A percentile compares a stretch with the other conserved stretches of the same genome.
Conservation (phyloP, 2,888 invertebrate species). For the Limnephilus auricula region DNA sequence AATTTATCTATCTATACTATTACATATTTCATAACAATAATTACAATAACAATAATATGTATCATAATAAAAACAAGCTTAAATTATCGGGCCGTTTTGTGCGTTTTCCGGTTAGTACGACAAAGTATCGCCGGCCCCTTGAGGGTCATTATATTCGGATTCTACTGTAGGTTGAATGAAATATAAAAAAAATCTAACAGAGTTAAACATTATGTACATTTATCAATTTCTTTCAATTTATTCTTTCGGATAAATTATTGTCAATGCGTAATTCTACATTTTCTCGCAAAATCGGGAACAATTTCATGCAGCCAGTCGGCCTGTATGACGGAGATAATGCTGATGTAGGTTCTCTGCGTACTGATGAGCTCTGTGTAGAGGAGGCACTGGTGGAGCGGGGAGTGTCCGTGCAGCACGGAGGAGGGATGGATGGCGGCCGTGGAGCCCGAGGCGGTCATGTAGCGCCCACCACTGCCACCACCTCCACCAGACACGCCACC, state of each 20-base stretch:
- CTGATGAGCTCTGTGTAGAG: constrained; percentile 92
- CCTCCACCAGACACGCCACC: constrained; percentile 82
- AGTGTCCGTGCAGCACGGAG: constrained; percentile 79
- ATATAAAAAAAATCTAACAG: too few species aligned
- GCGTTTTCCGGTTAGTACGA: too few species aligned
- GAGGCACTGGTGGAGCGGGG: constrained; percentile 84
- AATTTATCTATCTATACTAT: too few species aligned
- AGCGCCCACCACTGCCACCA: constrained; percentile 78
- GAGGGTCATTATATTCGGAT: too few species aligned
- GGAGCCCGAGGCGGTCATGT: constrained; percentile 72
- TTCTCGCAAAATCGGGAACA: constrained; percentile 73
- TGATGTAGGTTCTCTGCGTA: constrained; percentile 89
- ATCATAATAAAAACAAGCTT: too few species aligned
- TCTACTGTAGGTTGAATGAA: too few species aligned
- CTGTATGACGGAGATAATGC: constrained; percentile 87
- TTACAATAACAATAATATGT: too few species aligned
- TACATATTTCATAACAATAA: too few species aligned
- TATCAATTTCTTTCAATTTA: not conserved
- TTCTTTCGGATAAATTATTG: not conserved
- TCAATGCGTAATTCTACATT: constrained; percentile 68
- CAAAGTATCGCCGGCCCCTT: too few species aligned
- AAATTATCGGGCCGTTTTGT: too few species aligned
- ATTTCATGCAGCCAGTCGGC: constrained; percentile 87
- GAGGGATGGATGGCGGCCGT: constrained; percentile 90
- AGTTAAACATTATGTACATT: too few species aligned